phyloP scores from a whole-genome alignment of 2,888 invertebrate species.

The Artemia sp. region DNA sequence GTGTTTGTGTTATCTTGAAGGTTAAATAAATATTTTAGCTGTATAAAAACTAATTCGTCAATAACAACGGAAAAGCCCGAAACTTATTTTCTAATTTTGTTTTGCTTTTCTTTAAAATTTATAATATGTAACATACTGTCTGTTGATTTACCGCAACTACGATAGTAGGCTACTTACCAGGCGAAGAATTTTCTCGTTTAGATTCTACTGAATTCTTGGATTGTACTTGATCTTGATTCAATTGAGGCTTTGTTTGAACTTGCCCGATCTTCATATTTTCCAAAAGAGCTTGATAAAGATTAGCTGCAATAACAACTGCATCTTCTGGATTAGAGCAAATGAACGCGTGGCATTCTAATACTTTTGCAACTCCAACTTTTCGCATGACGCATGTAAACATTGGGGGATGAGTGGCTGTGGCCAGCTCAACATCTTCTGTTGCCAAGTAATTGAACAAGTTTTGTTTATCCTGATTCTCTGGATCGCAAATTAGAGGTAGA shows the following conservation, averaged over 20 bases:
- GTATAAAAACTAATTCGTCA: too few species aligned
- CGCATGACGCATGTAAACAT: slow-evolving; percentile 81
- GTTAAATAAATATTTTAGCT: too few species aligned
- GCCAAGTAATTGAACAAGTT: slow-evolving; percentile 44
- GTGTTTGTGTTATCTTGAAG: too few species aligned
- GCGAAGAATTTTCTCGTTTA: too few species aligned
- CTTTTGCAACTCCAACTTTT: slow-evolving; percentile 42
- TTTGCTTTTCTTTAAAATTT: too few species aligned
- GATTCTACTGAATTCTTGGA: too few species aligned
- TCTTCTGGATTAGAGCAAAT: slow-evolving; percentile 76
- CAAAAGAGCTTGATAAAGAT: slow-evolving; percentile 70
- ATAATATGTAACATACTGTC: too few species aligned
- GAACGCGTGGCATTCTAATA: slow-evolving; percentile 76
- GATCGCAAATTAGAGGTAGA: slow-evolving; percentile 63
- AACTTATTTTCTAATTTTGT: too few species aligned
- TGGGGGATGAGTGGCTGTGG: slow-evolving; percentile 45
- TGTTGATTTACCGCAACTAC: too few species aligned
- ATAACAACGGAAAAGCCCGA: too few species aligned
- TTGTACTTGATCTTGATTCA: too few species aligned
- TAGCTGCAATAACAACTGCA: slow-evolving; percentile 77
- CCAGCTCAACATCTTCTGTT: slow-evolving; percentile 32
- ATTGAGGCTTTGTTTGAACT: slow-evolving; percentile 37
- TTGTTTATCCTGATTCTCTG: slow-evolving; percentile 51
- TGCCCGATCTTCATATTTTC: slow-evolving; percentile 48
- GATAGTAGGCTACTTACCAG: too few species aligned